Percentiles rank a stretch among this genome's conserved stretches.
These are phyloP conservation scores for Aporophyla lueneburgensis DNA, from an alignment of 2,888 invertebrate genomes.

Conservation along the genomic window DNA sequence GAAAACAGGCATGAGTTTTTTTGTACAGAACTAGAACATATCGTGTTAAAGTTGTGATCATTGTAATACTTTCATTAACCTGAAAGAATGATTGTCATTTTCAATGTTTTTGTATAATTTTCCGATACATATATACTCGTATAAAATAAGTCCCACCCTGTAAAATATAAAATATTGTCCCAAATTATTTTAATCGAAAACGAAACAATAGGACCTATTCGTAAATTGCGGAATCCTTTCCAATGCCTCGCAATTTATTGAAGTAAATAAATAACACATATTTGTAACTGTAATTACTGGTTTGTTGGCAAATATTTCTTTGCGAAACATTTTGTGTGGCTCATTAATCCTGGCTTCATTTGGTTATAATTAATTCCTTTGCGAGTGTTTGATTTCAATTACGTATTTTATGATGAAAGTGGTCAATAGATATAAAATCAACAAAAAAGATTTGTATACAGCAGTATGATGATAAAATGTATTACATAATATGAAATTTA, in stretches of 20 bases:
- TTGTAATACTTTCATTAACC: neutral
- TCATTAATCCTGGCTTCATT: slow-evolving; percentile 1
- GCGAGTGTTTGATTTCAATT: slow-evolving; percentile 21
- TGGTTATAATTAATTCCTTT: slow-evolving; percentile 11
- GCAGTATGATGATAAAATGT: no score
- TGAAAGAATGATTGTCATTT: neutral
- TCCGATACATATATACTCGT: neutral
- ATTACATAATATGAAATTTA: neutral
- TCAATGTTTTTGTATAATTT: neutral
- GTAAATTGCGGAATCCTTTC: slow-evolving; percentile 5
- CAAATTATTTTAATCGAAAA: slow-evolving; percentile 14
- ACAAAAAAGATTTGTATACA: no score
- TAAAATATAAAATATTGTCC: slow-evolving; percentile 1
- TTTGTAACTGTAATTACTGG: slow-evolving; percentile 19
- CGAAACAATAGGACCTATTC: neutral
- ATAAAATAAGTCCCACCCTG: neutral
- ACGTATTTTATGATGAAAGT: neutral
- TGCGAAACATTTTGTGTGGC: neutral
- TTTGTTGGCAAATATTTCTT: slow-evolving; percentile 4
- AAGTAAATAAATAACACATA: slow-evolving; percentile 17
- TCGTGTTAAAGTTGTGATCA: neutral
- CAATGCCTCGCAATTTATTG: neutral
- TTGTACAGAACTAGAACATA: neutral
- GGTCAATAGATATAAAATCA: neutral
- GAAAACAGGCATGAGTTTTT: neutral